Conservation (phyloP, 2,888 invertebrate species). For the Diloba caeruleocephala region DNA sequence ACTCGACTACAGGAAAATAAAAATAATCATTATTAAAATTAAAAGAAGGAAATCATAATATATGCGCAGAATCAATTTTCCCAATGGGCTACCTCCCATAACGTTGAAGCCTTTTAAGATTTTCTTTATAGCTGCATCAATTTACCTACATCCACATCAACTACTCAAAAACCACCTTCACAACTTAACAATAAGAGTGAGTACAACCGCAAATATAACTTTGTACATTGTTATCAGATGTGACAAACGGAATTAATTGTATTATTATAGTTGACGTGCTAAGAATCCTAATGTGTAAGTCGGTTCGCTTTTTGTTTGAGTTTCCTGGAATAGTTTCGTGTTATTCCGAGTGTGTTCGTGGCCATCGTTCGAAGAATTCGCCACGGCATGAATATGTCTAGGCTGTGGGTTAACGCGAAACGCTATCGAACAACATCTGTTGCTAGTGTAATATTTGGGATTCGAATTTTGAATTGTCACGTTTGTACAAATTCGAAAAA, state of each 20-base stretch:
- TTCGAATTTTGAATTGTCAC: constrained; percentile 35
- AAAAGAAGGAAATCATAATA: constrained; percentile 48
- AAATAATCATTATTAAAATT: constrained; percentile 19
- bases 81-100: constrained; percentile 75
- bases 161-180: constrained; percentile 31
- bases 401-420: constrained; percentile 40
- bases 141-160: constrained; percentile 15
- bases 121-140: constrained; percentile 58
- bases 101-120: constrained; percentile 66
- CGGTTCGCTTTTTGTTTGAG: constrained; percentile 68
- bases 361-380: constrained; percentile 67
- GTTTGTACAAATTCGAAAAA: constrained; percentile 15
- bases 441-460: constrained; percentile 30
- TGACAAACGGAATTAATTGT: constrained; percentile 83
- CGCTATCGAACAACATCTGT: constrained; percentile 44
- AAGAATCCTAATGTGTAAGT: constrained; percentile 71
- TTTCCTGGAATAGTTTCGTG: constrained; percentile 75
- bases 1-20: neutral
- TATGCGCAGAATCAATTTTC: constrained; percentile 60
- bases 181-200: constrained; percentile 28
- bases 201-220: constrained; percentile 45
- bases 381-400: constrained; percentile 55
- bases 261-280: constrained; percentile 79
- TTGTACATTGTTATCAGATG: constrained; percentile 57
- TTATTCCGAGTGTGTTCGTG: constrained; percentile 65